These are phyloP conservation scores for Eurystomus glaucurus DNA, from an alignment of 2,797 vertebrate species.

Conservation along the genomic window DNA sequence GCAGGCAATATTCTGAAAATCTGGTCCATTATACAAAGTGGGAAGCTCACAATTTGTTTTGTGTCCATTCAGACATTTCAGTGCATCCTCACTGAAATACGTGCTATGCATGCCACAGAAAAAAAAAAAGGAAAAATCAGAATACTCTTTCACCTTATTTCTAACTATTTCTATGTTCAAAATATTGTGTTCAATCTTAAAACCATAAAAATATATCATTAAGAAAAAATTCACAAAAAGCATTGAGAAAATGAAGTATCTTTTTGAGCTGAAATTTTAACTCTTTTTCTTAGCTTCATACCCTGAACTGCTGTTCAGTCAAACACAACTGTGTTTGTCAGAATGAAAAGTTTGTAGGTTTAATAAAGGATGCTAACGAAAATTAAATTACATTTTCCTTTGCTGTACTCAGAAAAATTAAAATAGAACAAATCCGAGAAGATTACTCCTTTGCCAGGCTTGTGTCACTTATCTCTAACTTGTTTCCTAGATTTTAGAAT, in stretches of 20 bases:
- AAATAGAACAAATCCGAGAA: neutral
- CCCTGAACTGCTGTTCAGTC: neutral
- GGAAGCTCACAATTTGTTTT: neutral
- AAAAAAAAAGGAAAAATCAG: neutral
- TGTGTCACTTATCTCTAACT: neutral
- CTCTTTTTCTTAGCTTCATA: neutral
- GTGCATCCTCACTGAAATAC: fast-evolving
- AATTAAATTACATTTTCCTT: neutral
- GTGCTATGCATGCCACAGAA: neutral
- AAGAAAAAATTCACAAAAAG: neutral
- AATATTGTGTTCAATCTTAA: neutral
- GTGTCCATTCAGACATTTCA: neutral
- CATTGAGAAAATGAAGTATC: neutral
- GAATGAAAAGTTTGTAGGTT: neutral
- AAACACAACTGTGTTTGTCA: neutral
- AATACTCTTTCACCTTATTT: neutral
- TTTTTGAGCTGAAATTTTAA: neutral
- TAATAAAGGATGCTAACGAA: neutral
- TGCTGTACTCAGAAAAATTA: neutral
- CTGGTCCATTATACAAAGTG: neutral
- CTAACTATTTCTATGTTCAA: neutral
- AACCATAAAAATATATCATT: neutral
- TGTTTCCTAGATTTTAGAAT: neutral
- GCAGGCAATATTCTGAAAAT: neutral
- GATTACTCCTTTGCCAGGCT: neutral